Percentiles rank a stretch among this genome's conserved stretches.
Evolutionary conservation across 2,888 invertebrate genomes (phyloP).

Genomic region (Macrophya annulata): DNA sequence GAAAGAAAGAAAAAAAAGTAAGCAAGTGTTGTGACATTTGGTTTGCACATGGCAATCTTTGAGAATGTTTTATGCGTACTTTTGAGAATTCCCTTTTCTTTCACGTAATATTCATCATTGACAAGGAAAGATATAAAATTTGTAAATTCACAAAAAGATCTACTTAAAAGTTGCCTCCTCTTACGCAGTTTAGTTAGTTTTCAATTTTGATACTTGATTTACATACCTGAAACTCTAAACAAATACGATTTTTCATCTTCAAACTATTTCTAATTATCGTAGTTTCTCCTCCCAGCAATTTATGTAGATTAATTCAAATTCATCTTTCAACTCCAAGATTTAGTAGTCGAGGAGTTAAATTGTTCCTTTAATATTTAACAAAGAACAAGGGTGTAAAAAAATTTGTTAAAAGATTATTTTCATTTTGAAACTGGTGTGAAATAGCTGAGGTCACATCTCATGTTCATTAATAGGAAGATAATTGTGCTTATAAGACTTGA

Average conservation of each 20-base stretch:
- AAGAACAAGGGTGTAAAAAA: neutral
- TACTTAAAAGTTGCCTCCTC: neutral
- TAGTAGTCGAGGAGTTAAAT: too few species aligned
- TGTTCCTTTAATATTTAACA: too few species aligned
- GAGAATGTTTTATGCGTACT: neutral
- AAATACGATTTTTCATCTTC: neutral
- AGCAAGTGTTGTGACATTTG: neutral
- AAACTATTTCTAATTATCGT: neutral
- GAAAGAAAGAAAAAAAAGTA: neutral
- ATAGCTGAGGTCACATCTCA: neutral
- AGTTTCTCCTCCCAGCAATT: neutral
- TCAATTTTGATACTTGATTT: too few species aligned
- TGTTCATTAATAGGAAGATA: neutral
- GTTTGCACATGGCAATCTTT: neutral
- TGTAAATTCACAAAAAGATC: neutral
- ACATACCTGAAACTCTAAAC: neutral
- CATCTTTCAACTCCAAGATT: neutral
- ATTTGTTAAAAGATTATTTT: neutral
- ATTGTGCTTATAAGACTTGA: conserved; percentile 20
- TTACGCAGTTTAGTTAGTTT: neutral
- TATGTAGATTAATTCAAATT: neutral
- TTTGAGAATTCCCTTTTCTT: neutral
- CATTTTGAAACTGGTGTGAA: neutral
- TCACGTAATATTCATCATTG: neutral
- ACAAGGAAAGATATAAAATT: neutral